A percentile compares a stretch with the other conserved stretches of the same genome.
Evolutionary conservation across 1,140 invertebrate species (phyloP).

Genomic region (Anastrepha obliqua): DNA sequence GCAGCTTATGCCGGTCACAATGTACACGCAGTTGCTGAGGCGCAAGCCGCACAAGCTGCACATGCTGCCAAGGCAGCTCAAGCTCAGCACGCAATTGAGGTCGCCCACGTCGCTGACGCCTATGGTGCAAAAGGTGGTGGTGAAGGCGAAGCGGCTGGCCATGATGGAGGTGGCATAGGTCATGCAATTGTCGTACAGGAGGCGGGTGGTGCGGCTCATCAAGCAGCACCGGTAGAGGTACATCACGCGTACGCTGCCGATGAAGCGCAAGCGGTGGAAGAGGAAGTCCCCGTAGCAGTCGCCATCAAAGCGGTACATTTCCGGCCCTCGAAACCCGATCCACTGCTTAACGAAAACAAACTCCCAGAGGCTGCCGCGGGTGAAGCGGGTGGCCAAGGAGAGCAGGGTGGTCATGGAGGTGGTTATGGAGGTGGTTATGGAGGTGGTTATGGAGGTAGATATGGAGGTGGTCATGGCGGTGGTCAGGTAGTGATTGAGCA

Average conservation of each 20-base stretch:
- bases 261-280: constrained; percentile 34
- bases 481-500: background rate
- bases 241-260: constrained; percentile 66
- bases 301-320: constrained; percentile 60
- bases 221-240: constrained; percentile 59
- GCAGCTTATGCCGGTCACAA: background rate
- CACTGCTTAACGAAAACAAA: constrained; percentile 59
- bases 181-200: constrained; percentile 69
- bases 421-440: background rate
- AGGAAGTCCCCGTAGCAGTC: background rate
- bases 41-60: background rate
- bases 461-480: background rate
- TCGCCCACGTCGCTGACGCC: background rate
- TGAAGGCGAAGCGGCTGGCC: background rate
- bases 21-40: constrained; percentile 6
- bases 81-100: background rate
- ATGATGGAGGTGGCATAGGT: constrained; percentile 54
- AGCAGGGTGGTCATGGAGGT: background rate
- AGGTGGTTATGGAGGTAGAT: too few relatives aligned
- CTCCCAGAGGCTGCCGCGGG: background rate
- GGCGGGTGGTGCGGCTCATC: background rate
- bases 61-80: constrained; percentile 8
- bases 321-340: constrained; percentile 66
- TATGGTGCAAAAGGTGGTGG: background rate
- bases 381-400: background rate